Base-by-base conservation (phyloP, 2,797 vertebrate genomes). In the Liparis tanakae region DNA sequence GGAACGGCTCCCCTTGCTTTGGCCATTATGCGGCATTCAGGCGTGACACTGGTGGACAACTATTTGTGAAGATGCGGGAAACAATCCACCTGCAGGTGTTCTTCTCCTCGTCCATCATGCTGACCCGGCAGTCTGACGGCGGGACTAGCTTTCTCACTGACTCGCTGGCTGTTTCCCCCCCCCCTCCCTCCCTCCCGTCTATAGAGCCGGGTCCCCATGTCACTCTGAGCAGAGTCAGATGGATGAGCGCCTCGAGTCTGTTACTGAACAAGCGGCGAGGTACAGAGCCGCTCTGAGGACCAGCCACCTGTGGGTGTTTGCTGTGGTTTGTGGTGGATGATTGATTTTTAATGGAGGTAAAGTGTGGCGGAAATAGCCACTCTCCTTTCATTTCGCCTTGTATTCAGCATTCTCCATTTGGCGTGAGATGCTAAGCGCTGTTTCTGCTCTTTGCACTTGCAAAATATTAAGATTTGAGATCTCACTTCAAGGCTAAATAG, bases 241-340 rank as follows among this genome's bases (percentile, higher is more conserved):
- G 91, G 92, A 88, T 91, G 88, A 94, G 94, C 50, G 79, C 91
- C 64, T 93, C 94, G 86, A 93, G 88, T 88, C 90, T 94, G 85
- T 87, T 94, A 87, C 92, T 89, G 86, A 92, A 79, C 87, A 92
- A 76, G 79, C 88, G 86, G 81, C 87, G 68, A 94, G 93, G 94
- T 94, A 94, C 87, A 76, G 72, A 71, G 79, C 77, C 6, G 56
- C 78, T 74, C 22, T 82, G 84, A 84, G 72, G 66, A 34, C 43
- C 72, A 51, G 75, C 59, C 78, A 76, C 33, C 70, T 65, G 30
- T 68, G 72, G 64, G 53, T 73, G 72, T 76, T 69, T 87, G 89
- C 86, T 82, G 87, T 90, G 85, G 66, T 89, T 81, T 85, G 79
- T 79, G 64, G 77, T 85, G 79, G 25, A 80, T 72, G 74, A 66